Evolutionary conservation across 1,140 invertebrate genomes (phyloP), one percentile per base, ranked within the genome.

Genomic region (Drosophila melanica): DNA sequence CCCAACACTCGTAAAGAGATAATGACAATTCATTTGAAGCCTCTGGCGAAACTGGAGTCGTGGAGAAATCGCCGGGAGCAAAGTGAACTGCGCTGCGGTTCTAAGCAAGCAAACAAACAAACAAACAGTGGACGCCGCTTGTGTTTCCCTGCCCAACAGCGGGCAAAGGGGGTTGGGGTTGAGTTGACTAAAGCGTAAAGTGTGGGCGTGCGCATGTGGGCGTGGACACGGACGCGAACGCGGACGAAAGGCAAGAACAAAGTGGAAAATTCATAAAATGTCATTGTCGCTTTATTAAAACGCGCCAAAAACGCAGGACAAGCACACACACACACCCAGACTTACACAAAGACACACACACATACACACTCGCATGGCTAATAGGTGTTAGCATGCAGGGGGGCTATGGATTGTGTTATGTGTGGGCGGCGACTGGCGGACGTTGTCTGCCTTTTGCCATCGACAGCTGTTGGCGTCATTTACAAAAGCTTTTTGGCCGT

Each of bases 251-350:
- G 77, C 69, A 77, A 75, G 82, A 86, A 86, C 78, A 86, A 86
- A 86, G 82, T 86, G 82, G 82, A 86, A 86, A 86, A 86, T 86
- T 86, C 82, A 86, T 86, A 86, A 86, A 86, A 86, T 87, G 82
- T 86, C 82, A 86, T 86, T 86, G 82, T 86, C 82, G 82, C 82
- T 86, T 86, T 86, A 86, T 86, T 86, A 86, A 86, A 86, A 86
- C 82, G 79, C 82, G 82, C 82, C 82, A 86, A 86, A 86, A 86
- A 87, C 82, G 74, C 64, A 80, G 73, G 64, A 62, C 51, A 62
- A 63, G 48, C 35, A 42, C 39, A 57, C 48, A 30, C 48, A 64
- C 37, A 57, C 69, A 70, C 1, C 72, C n/a, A n/a, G n/a, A n/a
- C n/a, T n/a, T n/a, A 72, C 62, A 77, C 45, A 70, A 48, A 67